Percentiles rank a stretch among this genome's conserved stretches.
Conservation (phyloP, 1,140 invertebrate species). For the Panonychus citri region DNA sequence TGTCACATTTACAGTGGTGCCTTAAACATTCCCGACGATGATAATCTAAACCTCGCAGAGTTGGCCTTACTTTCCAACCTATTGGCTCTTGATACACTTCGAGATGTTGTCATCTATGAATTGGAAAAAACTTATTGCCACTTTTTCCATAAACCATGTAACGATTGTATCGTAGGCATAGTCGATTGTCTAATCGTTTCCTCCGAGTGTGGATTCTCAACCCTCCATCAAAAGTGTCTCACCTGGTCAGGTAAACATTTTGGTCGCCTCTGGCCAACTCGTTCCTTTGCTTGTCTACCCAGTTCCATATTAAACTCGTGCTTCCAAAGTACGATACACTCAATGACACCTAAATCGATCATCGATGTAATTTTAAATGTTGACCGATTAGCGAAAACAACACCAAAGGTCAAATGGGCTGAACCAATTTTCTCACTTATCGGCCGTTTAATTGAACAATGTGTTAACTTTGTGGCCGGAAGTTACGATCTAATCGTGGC, state of each 20-base stretch:
- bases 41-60: constrained; percentile 48
- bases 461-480: constrained; percentile 35
- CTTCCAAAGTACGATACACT: not conserved
- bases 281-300: not conserved
- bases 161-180: constrained; percentile 46
- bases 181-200: constrained; percentile 56
- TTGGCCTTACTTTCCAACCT: constrained; percentile 62
- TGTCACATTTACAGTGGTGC: constrained; percentile 78
- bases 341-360: constrained; percentile 32
- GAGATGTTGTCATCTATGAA: constrained; percentile 63
- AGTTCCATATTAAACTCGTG: not conserved
- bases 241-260: constrained; percentile 64
- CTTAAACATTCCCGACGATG: constrained; percentile 48
- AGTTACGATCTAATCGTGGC: constrained; percentile 37
- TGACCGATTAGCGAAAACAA: constrained; percentile 37
- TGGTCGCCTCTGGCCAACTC: constrained; percentile 43
- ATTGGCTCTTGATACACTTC: constrained; percentile 60
- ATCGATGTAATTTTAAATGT: constrained; percentile 40
- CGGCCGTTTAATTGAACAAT: constrained; percentile 38
- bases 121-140: constrained; percentile 73
- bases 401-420: constrained; percentile 44
- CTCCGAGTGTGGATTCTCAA: constrained; percentile 57
- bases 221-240: constrained; percentile 55
- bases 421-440: constrained; percentile 39
- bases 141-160: constrained; percentile 63